Percentiles rank a stretch among this genome's conserved stretches.
Conservation (phyloP, 1,140 invertebrate species). For the Rhyacophila brunnea region DNA sequence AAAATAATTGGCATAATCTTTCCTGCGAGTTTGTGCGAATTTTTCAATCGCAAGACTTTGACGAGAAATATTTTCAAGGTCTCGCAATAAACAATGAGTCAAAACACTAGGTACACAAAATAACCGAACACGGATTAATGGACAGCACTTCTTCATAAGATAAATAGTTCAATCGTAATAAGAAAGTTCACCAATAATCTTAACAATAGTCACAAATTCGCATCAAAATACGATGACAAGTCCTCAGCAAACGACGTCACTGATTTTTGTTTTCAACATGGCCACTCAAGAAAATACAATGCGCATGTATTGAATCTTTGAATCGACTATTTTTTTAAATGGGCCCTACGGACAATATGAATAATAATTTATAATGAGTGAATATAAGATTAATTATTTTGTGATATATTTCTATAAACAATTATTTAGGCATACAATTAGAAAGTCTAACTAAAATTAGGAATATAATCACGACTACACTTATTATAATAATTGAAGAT, state of each 20-base stretch:
- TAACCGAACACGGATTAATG: neutral
- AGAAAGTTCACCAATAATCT: neutral
- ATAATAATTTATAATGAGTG: no score
- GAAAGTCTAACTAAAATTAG: no score
- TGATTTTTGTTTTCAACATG: constrained; percentile 31
- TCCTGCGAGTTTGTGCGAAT: constrained; percentile 7
- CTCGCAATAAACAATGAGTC: constrained; percentile 26
- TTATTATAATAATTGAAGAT: no score
- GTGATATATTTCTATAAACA: no score
- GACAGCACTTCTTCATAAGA: no score
- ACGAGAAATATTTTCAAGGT: constrained; percentile 28
- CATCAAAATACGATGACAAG: constrained; percentile 21
- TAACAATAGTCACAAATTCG: constrained; percentile 14
- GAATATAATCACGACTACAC: no score
- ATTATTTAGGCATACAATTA: no score
- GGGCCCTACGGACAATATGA: no score
- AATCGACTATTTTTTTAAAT: neutral
- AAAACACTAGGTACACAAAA: constrained; percentile 15
- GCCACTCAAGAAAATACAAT: constrained; percentile 24
- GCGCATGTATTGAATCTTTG: constrained; percentile 4
- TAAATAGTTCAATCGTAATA: no score
- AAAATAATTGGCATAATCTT: constrained; percentile 7
- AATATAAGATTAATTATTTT: no score
- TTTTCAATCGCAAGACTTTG: neutral
- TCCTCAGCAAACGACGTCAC: constrained; percentile 24